Evolutionary conservation across 2,888 invertebrate species (phyloP).

Genomic region (Drosophila heteroneura): DNA sequence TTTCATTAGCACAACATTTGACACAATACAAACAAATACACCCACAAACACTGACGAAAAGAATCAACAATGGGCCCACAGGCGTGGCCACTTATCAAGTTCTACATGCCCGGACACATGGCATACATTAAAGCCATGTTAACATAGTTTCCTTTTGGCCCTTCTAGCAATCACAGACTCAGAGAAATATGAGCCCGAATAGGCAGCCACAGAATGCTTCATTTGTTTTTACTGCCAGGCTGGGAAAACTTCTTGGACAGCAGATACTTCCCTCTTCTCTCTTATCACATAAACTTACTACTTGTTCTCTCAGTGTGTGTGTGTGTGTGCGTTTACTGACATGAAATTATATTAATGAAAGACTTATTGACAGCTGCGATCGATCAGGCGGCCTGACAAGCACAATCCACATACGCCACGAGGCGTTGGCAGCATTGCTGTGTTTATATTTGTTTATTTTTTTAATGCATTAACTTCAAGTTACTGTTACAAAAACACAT

Average conservation of each 20-base stretch:
- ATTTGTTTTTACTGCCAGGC: slow-evolving; percentile 74
- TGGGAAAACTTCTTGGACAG: slow-evolving; percentile 44
- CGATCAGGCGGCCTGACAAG: slow-evolving; percentile 73
- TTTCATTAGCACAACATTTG: slow-evolving; percentile 81
- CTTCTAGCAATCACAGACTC: slow-evolving; percentile 29
- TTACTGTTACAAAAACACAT: slow-evolving; percentile 26
- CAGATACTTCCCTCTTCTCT: slow-evolving; percentile 1
- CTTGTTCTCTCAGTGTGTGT: not conserved
- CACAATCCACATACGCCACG: slow-evolving; percentile 51
- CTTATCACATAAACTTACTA: not conserved
- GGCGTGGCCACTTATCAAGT: slow-evolving; percentile 75
- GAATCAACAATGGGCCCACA: slow-evolving; percentile 67
- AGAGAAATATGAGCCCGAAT: slow-evolving; percentile 36
- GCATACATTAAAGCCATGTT: slow-evolving; percentile 71
- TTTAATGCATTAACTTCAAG: slow-evolving; percentile 62
- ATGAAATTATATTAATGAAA: slow-evolving; percentile 80
- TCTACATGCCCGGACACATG: slow-evolving; percentile 56
- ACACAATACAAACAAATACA: slow-evolving; percentile 63
- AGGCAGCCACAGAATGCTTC: slow-evolving; percentile 67
- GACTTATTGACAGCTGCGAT: slow-evolving; percentile 83
- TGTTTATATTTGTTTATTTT: slow-evolving; percentile 40
- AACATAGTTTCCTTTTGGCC: slow-evolving; percentile 63
- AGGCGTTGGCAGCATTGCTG: slow-evolving; percentile 25
- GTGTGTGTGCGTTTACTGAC: slow-evolving; percentile 57
- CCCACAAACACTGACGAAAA: slow-evolving; percentile 28